phyloP scores from a whole-genome alignment of 2,113 vertebrate species.

The Channa maculata region DNA sequence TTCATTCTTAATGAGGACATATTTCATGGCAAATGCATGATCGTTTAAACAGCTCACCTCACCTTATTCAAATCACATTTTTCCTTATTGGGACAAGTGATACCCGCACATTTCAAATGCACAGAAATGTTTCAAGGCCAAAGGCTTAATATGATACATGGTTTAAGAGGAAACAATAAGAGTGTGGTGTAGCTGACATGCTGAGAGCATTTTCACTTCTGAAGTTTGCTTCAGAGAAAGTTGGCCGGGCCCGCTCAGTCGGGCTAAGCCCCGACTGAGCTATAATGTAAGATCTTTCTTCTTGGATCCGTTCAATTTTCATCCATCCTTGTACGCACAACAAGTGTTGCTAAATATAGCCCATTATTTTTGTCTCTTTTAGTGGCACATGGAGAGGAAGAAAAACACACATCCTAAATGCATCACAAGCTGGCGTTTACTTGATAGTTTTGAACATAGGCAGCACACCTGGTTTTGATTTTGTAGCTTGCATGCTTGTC shows the following conservation, averaged over 20 bases:
- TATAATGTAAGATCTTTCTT: conserved; percentile 30
- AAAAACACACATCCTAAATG: conserved; percentile 52
- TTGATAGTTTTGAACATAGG: conserved; percentile 83
- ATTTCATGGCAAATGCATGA: conserved; percentile 84
- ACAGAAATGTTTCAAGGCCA: conserved; percentile 61
- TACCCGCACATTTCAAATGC: conserved; percentile 59
- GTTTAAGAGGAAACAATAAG: conserved; percentile 58
- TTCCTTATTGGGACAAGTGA: conserved; percentile 68
- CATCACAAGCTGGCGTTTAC: conserved; percentile 83
- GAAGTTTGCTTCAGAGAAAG: conserved; percentile 56
- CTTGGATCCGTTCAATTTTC: conserved; percentile 47
- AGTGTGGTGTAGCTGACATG: conserved; percentile 56
- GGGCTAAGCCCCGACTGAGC: conserved; percentile 25
- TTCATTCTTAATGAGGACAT: conserved; percentile 77
- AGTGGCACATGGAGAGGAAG: conserved; percentile 50
- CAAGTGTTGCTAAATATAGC: conserved; percentile 62
- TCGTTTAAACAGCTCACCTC: conserved; percentile 82
- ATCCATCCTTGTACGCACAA: conserved; percentile 58
- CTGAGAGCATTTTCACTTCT: conserved; percentile 65
- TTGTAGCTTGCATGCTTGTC: conserved; percentile 74
- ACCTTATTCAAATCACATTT: conserved; percentile 80
- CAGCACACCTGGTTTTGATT: conserved; percentile 87
- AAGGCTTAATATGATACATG: conserved; percentile 70
- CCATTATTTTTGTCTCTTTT: conserved; percentile 61
- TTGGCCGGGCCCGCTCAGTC: conserved; percentile 41